These are phyloP conservation scores for Amphimallon solstitiale DNA, from an alignment of 2,888 invertebrate genomes.

Conservation along the genomic window DNA sequence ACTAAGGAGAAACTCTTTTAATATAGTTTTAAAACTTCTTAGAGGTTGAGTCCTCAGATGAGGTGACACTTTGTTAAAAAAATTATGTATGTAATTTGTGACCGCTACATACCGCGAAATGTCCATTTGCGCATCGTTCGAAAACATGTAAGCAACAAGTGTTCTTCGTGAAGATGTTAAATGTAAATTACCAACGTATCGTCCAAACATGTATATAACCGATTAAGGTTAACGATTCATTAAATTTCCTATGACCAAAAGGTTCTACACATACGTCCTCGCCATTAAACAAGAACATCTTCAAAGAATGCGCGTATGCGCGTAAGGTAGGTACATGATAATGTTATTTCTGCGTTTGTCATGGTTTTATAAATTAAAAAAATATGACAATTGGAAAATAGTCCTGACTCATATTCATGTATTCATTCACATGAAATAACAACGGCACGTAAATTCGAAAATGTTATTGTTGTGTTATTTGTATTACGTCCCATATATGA, in stretches of 20 bases:
- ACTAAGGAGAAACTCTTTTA: too few species aligned
- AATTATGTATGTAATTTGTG: constrained; percentile 12
- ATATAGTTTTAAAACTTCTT: too few species aligned
- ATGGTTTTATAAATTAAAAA: too few species aligned
- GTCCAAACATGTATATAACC: constrained; percentile 6
- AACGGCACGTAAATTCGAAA: too few species aligned
- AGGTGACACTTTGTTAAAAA: not conserved
- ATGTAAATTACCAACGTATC: not conserved
- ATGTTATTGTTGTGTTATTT: too few species aligned
- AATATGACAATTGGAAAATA: too few species aligned
- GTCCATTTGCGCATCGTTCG: constrained; percentile 2
- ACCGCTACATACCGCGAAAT: not conserved
- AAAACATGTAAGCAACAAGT: not conserved
- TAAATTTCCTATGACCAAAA: constrained; percentile 9
- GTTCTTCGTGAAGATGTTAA: not conserved
- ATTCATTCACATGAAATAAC: too few species aligned
- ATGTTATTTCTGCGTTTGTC: too few species aligned
- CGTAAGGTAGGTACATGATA: too few species aligned
- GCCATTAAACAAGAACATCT: not conserved
- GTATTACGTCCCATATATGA: too few species aligned
- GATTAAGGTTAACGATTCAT: constrained; percentile 19
- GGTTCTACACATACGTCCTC: constrained; percentile 2
- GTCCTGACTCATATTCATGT: too few species aligned
- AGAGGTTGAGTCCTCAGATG: too few species aligned
- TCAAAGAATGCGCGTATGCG: not conserved